Conservation (phyloP, 2,797 vertebrate genomes). For the Ctenosaura bakeri region DNA sequence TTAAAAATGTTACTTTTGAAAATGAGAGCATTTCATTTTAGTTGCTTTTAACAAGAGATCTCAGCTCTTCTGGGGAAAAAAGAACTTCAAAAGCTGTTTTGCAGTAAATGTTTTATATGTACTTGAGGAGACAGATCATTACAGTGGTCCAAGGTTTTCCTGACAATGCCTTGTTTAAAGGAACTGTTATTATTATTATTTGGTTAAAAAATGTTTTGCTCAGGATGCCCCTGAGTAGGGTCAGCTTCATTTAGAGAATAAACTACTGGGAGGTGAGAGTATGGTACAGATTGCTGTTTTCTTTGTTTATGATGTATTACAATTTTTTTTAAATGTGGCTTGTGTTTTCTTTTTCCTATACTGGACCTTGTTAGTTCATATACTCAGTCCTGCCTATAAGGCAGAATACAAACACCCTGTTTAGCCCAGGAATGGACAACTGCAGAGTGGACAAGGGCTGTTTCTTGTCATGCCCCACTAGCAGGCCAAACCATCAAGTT, state of each 20-base stretch:
- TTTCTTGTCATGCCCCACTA: too few relatives aligned
- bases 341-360: neutral
- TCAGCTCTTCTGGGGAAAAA: constrained; percentile 44
- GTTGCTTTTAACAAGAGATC: constrained; percentile 39
- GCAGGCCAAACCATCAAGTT: too few relatives aligned
- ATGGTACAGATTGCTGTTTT: neutral
- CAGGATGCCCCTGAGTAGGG: neutral
- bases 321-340: neutral
- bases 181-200: neutral
- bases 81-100: constrained; percentile 10
- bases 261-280: too few relatives aligned
- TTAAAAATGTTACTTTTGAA: constrained; percentile 45
- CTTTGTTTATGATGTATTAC: neutral
- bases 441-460: too few relatives aligned
- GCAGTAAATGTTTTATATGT: neutral
- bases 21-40: constrained; percentile 47
- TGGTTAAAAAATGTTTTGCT: neutral
- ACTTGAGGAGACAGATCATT: constrained; percentile 33
- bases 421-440: too few relatives aligned
- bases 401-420: neutral
- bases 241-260: neutral
- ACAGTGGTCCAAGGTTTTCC: constrained; percentile 32
- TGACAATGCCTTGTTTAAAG: neutral
- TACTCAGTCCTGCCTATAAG: neutral
- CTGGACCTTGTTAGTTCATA: neutral